Evolutionary conservation across 2,113 vertebrate genomes (phyloP), one percentile per base, ranked within the genome.

Genomic region (Blennius ocellaris): DNA sequence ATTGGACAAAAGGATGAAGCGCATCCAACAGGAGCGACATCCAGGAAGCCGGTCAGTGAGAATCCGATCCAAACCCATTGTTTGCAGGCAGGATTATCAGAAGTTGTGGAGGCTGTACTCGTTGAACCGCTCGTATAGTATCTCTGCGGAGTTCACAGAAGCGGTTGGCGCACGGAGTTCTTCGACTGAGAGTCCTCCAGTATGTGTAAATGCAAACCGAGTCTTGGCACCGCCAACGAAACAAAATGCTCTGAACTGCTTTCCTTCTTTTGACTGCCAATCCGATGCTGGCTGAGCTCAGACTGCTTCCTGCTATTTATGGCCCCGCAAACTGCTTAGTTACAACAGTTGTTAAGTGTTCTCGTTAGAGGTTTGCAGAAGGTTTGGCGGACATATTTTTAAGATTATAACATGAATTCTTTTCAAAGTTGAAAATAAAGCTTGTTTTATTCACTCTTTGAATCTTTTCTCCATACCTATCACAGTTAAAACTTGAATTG

Each of bases 241-340:
- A 72, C 66, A 38, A 78, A 81, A 55, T 11, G 65, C 67, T 85
- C 74, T 45, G 47, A 56, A 49, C 70, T 51, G 47, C 36, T 63
- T 70, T 81, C 36, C 69, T 47, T 62, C 41, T 17, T 66, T 44
- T 8, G 43, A 54, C 66, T 78, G 83, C 83, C 78, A 81, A 54
- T 5, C 43, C 62, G 53, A 63, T 59, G 51, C 38, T 80, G 79
- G 72, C 54, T 59, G 11, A 50, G 37, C 48, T 12, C 11, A 7
- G 17, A 48, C 56, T 16, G 12, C 78, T 55, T 70, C 56, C 50
- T 45, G 47, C 47, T 61, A 38, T 57, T 52, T 55, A 12, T 53
- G 52, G 67, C 57, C 52, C 36, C 40, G 59, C 52, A 71, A 45
- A 67, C 57, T 11, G 48, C 39, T 76, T 39, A 15, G n/a, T 45